Evolutionary conservation across 2,888 invertebrate genomes (phyloP), one percentile per base, ranked within the genome.

Genomic region (Ophion slaviceki): DNA sequence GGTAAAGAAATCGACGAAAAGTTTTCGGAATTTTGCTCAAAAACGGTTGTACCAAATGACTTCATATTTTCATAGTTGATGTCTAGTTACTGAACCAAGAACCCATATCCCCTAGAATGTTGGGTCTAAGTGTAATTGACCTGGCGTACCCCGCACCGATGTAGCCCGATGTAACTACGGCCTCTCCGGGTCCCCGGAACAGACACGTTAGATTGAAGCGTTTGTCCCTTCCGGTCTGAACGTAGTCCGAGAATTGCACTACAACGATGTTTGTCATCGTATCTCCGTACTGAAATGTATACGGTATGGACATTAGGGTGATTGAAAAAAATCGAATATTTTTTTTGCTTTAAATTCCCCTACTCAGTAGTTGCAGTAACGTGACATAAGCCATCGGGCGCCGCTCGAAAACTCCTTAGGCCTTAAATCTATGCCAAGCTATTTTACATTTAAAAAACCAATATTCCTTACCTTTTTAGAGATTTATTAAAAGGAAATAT

Each of bases 201-300:
- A 98, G 95, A 92, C 98, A 98, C n/a, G 98, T 98, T 87, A 98
- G 94, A 93, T 98, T 98, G 94, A 98, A 98, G 14, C 98, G 95
- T 91, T 98, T 98, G 94, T 98, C 98, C 86, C 97, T 95, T 28
- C 97, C 97, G 0, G 98, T 98, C 94, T 98, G 98, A 1, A 98
- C 98, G 91, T 97, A 97, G 94, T 98, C 98, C 89, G 98, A 98
- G 95, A 98, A 98, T 93, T 98, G 98, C 0, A 98, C 98, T 28
- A 98, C 98, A 6, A 98, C 98, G 88, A 98, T 98, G 92, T 98
- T 98, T 84, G 98, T 98, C 96, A 98, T 97, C 5, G 98, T 98
- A 91, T 98, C 98, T 5, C 98, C 98, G 91, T 97, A 98, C 97
- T 97, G 94, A 77, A 83, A 71, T 28, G 6, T 5, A 10, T 20